Base-by-base conservation (phyloP, 1,140 invertebrate species). In the Glossosoma conforme region DNA sequence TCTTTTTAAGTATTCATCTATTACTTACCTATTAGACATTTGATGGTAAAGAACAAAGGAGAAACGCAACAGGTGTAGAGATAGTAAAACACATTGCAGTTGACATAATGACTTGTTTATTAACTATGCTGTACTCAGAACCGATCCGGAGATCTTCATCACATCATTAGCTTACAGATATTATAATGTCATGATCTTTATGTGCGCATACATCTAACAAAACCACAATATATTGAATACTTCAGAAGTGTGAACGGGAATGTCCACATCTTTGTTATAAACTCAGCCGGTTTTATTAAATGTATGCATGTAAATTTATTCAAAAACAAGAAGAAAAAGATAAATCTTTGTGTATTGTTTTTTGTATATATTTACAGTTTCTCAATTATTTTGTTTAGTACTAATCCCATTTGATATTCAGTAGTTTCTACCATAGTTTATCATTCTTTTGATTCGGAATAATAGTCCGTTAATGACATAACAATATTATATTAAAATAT, bases 51-150 rank as follows among this genome's bases (percentile, higher is more conserved):
- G n/a, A n/a, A n/a, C n/a, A n/a, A n/a, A n/a, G n/a, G n/a, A n/a
- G n/a, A n/a, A n/a, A n/a, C n/a, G n/a, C n/a, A n/a, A n/a, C n/a
- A n/a, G 2, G 24, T 11, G 8, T 2, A 32, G 14, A 22, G 35
- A 18, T 10, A 41, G 32, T 18, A 49, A 49, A 49, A n/a, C 20
- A 30, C 18, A 20, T 13, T 8, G 5, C 38, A 61, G 58, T 64
- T 72, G 64, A 75, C 70, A 75, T 73, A 75, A 72, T 75, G 70
- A 75, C 70, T 75, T 72, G 72, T 75, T 75, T 75, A 75, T 75
- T 75, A 72, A 70, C 72, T 74, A 74, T 72, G 70, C 67, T 74
- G 72, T 73, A 72, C 68, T 72, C 70, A 72, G 71, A 74, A 73
- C 70, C 68, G 72, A 72, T 75, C 70, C 70, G 67, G 67, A 70